A percentile compares a stretch with the other conserved stretches of the same genome.
These are phyloP conservation scores for Chromoteleia sp. DNA, from an alignment of 2,888 invertebrate genomes.

Conservation along the genomic window DNA sequence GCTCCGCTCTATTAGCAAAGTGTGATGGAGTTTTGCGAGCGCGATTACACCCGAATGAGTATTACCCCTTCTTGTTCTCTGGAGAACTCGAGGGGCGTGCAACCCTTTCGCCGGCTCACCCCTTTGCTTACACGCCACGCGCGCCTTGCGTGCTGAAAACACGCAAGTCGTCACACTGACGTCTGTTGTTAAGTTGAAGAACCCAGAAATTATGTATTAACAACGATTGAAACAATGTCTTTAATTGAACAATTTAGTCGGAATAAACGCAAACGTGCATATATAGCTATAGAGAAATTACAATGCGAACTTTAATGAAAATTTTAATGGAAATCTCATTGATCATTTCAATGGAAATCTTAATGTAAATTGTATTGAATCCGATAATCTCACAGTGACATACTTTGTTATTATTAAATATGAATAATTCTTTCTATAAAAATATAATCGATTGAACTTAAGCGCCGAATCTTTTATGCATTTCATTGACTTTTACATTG, in stretches of 20 bases:
- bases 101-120: constrained; percentile 79
- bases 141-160: constrained; percentile 70
- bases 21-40: constrained; percentile 85
- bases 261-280: too few species aligned
- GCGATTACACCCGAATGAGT: constrained; percentile 85
- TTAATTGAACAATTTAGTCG: too few species aligned
- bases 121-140: constrained; percentile 70
- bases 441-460: constrained; percentile 12
- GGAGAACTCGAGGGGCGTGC: constrained; percentile 74
- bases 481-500: constrained; percentile 7
- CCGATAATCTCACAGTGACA: neutral
- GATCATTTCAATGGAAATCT: constrained; percentile 19
- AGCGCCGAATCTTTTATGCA: constrained; percentile 1
- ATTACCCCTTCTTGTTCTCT: constrained; percentile 78
- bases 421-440: constrained; percentile 8
- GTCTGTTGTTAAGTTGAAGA: constrained; percentile 58
- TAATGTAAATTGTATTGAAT: constrained; percentile 14
- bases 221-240: constrained; percentile 46
- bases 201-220: constrained; percentile 63
- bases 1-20: constrained; percentile 84
- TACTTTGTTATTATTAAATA: constrained; percentile 13
- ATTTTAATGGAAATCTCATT: constrained; percentile 5
- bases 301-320: constrained; percentile 7
- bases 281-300: too few species aligned
- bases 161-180: constrained; percentile 68